Base-by-base conservation (phyloP, 2,113 vertebrate species). In the Thinocorus orbignyianus region DNA sequence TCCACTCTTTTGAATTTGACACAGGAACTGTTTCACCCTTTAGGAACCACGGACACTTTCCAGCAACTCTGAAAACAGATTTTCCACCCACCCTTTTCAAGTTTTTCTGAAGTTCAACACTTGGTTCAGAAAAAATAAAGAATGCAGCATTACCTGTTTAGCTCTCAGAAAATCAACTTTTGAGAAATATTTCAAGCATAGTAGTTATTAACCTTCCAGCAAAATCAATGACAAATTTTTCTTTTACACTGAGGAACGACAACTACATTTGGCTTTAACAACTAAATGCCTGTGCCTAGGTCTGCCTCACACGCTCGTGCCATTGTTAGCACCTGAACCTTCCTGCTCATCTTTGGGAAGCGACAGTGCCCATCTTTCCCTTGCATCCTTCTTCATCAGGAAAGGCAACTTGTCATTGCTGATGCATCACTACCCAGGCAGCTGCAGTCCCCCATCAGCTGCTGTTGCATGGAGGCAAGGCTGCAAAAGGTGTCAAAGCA, bases 281-380 rank as follows among this genome's bases (percentile, higher is more conserved):
- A 25, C 30, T 37, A 65, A 58, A 31, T 1, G 10, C 18, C 51
- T 58, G 11, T 66, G n/a, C 31, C 35, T 60, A n/a, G 3, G 66
- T 64, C 18, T 33, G 23, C 51, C 31, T 81, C 3, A 1, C 11
- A 39, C 1, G 0, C 26, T 37, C 2, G 2, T 20, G 26, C 61
- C 24, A 8, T 8, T 39, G 25, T 22, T 37, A 31, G 10, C 37
- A 41, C 19, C n/a, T 48, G 35, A 73, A 81, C 26, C 11, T 35
- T 74, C 46, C 41, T 1, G 2, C 16, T 44, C 22, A 79, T 46
- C 48, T 60, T 25, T 28, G 14, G 12, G 26, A 95, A 61, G 65
- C 10, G 54, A 71, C 3, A 51, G 10, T 1, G 1, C 26, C 11
- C 37, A 35, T 57, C 31, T 82, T 76, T 30, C 54, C 54, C 35